Evolutionary conservation across 2,888 invertebrate genomes (phyloP).

Genomic region (Fragum fragum): DNA sequence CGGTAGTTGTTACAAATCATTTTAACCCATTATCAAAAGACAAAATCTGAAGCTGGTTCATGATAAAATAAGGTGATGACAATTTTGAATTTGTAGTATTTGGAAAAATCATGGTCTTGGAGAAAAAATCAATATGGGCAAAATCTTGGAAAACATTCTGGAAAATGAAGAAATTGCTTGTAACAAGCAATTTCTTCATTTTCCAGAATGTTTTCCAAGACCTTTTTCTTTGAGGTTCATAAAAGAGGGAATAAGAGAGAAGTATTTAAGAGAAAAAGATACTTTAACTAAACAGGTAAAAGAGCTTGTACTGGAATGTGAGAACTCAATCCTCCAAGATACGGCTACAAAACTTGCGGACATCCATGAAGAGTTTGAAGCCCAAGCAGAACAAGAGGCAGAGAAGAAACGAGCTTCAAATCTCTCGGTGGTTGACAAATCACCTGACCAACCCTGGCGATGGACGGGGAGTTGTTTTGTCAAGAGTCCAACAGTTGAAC

Average conservation of each 20-base stretch:
- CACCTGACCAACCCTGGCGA: constrained; percentile 78
- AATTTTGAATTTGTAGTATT: too few species aligned
- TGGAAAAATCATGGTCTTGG: too few species aligned
- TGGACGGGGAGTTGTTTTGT: constrained; percentile 85
- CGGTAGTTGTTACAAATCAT: too few species aligned
- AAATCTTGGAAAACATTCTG: too few species aligned
- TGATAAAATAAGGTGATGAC: too few species aligned
- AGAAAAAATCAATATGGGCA: too few species aligned
- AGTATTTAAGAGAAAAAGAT: neutral
- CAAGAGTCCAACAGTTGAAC: constrained; percentile 88
- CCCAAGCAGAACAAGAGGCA: constrained; percentile 35
- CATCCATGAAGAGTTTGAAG: constrained; percentile 62
- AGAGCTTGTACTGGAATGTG: constrained; percentile 94
- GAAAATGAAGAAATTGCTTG: too few species aligned
- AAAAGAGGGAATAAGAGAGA: neutral
- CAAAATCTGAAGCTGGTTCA: too few species aligned
- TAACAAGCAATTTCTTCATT: neutral
- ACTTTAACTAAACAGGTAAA: constrained; percentile 88
- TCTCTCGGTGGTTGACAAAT: constrained; percentile 32
- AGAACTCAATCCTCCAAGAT: constrained; percentile 94
- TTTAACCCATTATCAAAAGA: too few species aligned
- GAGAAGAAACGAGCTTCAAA: neutral
- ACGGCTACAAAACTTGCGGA: constrained; percentile 88
- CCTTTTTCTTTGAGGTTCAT: too few species aligned
- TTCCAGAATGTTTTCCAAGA: neutral